Percentiles rank a stretch among this genome's conserved stretches.
These are phyloP conservation scores for Scomber scombrus DNA, from an alignment of 2,113 vertebrate species.

Conservation along the genomic window DNA sequence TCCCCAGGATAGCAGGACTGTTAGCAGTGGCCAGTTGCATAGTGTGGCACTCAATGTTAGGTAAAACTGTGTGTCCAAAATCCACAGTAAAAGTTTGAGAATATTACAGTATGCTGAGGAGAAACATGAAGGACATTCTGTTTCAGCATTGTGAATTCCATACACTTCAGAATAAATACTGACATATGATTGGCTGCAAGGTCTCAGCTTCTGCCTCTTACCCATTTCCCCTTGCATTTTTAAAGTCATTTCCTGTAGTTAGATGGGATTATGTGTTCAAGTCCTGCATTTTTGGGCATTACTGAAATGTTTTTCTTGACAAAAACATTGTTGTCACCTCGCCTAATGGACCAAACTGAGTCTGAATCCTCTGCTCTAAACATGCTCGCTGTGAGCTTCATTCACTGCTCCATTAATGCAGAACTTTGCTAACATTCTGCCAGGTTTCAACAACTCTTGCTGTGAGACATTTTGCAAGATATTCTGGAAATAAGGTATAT, in stretches of 20 bases:
- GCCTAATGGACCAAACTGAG: neutral
- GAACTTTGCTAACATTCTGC: conserved; percentile 12
- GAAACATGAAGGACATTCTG: neutral
- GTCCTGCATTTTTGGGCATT: too few species aligned
- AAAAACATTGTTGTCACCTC: neutral
- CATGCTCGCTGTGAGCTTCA: neutral
- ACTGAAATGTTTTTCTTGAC: too few species aligned
- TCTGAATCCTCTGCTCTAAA: conserved; percentile 1
- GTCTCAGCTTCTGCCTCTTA: conserved; percentile 23
- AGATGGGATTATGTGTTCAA: neutral
- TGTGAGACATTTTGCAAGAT: neutral
- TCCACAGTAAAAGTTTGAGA: too few species aligned
- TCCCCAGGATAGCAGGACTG: too few species aligned
- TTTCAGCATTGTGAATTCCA: neutral
- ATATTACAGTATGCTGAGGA: too few species aligned
- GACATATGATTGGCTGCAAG: neutral
- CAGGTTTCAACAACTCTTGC: conserved; percentile 18
- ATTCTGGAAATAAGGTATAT: conserved; percentile 6
- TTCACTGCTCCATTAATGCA: neutral
- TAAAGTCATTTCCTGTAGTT: neutral
- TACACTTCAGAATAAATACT: neutral
- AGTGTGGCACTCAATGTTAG: too few species aligned
- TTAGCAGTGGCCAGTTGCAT: too few species aligned
- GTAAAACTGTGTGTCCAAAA: too few species aligned
- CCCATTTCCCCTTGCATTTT: neutral